Base-by-base conservation (phyloP, 2,113 vertebrate species). In the Indicator indicator region DNA sequence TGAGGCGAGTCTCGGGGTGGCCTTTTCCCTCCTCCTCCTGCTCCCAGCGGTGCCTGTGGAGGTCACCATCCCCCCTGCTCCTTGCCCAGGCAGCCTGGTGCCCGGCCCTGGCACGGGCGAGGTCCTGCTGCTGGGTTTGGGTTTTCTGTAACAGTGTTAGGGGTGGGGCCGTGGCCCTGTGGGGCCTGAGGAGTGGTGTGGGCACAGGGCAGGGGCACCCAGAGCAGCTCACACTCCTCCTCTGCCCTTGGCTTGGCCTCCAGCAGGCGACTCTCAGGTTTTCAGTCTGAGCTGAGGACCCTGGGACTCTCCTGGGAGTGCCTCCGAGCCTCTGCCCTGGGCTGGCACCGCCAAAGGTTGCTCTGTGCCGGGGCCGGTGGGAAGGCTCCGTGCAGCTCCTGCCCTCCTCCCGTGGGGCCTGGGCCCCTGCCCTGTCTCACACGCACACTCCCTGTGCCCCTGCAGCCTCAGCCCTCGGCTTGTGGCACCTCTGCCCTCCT, bases 81-180 rank as follows among this genome's bases (percentile, higher is more conserved):
- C 72, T 44, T 0, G 3, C 5, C 21, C 62, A 15, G 74, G 40
- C 16, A 27, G 60, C 3, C 20, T 36, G 2, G 33, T 0, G 48
- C 2, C 50, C 19, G 68, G 76, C 79, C 40, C 84, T 23, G 15
- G 90, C 14, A 9, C 4, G 26, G 95, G 60, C 6, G 15, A 76
- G 54, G 33, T 9, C 44, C 67, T n/a, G 48, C 30, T 38, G 28
- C 70, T 59, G 67, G 26, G 26, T 70, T 93, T 74, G 24, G 70
- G 24, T 24, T 48, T 56, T 92, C 86, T 80, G 63, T 93, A 83
- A 81, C 94, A 93, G 94, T 95, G 86, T 94, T 95, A 92, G 65
- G 85, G 91, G 90, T 63, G 88, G 74, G 74, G 89, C 52, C 0
- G 11, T 26, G 58, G 1, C 59, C 36, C 62, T 3, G 23, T 33